A percentile compares a stretch with the other conserved stretches of the same genome.
phyloP scores from a whole-genome alignment of 1,140 invertebrate species.

The Conopomorpha cramerella region DNA sequence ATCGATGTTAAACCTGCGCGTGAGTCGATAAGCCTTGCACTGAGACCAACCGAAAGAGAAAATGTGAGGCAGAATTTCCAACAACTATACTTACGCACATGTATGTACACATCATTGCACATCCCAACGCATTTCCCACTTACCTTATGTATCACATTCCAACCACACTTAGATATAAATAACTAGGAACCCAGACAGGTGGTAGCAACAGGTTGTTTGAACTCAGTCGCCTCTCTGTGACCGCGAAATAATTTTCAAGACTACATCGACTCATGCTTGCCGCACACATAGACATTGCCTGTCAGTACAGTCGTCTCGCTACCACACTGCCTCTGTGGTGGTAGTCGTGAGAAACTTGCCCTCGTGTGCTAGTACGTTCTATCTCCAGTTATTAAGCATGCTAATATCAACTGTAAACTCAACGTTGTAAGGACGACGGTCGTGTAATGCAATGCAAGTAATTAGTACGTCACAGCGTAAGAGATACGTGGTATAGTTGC shows the following conservation, averaged over 20 bases:
- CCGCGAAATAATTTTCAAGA: constrained; percentile 61
- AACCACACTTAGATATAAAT: constrained; percentile 56
- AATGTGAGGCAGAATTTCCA: too few species aligned
- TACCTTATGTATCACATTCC: constrained; percentile 21
- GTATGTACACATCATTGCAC: too few species aligned
- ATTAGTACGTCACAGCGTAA: too few species aligned
- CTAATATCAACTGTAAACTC: too few species aligned
- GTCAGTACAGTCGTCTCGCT: constrained; percentile 40
- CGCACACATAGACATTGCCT: constrained; percentile 17
- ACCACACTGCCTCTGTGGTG: constrained; percentile 30
- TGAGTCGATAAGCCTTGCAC: too few species aligned
- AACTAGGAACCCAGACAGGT: constrained; percentile 51
- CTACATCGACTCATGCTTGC: constrained; percentile 48
- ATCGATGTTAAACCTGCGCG: too few species aligned
- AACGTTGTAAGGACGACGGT: too few species aligned
- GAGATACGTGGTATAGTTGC: constrained; percentile 50
- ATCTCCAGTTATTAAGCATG: too few species aligned
- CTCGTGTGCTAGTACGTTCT: constrained; percentile 20
- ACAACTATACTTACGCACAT: too few species aligned
- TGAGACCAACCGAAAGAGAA: too few species aligned
- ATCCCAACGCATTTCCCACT: not conserved
- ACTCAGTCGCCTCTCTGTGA: constrained; percentile 48
- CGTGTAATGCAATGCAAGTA: too few species aligned
- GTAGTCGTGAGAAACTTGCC: constrained; percentile 57
- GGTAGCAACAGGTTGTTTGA: constrained; percentile 56